Base-by-base conservation (phyloP, 1,140 invertebrate genomes). In the Bombus waltoni region DNA sequence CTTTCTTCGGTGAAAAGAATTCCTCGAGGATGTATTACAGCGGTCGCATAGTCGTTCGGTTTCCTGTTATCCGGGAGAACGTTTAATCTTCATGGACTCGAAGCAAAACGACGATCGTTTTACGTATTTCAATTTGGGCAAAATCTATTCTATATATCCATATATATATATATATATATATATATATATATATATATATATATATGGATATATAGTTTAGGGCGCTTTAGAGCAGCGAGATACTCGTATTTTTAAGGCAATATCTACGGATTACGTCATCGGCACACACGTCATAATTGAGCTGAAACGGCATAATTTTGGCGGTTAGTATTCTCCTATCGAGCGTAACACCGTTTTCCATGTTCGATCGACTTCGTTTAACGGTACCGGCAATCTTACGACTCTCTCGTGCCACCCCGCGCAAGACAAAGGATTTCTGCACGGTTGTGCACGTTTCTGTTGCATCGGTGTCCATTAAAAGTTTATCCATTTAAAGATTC, bases 1-100 rank as follows among this genome's bases (percentile, higher is more conserved):
- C 6, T 73, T 77, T 83, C 47, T 73, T 70, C 76, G 38, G 10
- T n/a, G 73, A 9, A 44, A 71, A 83, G 62, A 81, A 82, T 86
- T 89, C 47, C 40, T 57, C 40, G 44, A 47, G 13, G 42, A 59
- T 71, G 47, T 83, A 47, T 53, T 25, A 35, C 18, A 32, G 72
- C 47, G 47, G 18, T 53, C 47, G 47, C 25, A 13, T 42, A 32
- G 35, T 1, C 47, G 32, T 3, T 28, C 8, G 47, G 25, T 65
- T 42, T 15, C 28, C 44, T 18, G 28, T 53, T 72, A 72, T 57
- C 28, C 22, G 28, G 18, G 38, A 42, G 57, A 80, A 81, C 28
- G 66, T 53, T 53, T 53, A 53, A 53, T 15, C 35, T n/a, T 62
- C 59, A 13, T 11, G 28, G 28, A 13, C 59, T 13, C 11, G 28